Percentiles rank a stretch among this genome's conserved stretches.
Conservation (phyloP, 2,113 vertebrate genomes). For the Nothoprocta pentlandii region DNA sequence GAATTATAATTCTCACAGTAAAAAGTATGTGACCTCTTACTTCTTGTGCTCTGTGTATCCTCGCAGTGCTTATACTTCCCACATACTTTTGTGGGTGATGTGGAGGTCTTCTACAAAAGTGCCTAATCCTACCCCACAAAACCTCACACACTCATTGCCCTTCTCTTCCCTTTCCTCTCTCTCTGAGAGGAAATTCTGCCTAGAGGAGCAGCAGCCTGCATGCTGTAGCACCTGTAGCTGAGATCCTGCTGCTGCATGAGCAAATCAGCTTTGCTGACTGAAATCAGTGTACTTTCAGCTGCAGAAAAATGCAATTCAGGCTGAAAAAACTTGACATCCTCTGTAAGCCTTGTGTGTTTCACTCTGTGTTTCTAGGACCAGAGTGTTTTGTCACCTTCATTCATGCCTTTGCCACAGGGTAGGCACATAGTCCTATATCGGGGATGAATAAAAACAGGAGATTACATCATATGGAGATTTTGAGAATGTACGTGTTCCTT, state of each 20-base stretch:
- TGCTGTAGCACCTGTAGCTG: neutral
- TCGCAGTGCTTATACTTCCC: neutral
- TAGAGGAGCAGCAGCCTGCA: neutral
- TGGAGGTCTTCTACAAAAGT: neutral
- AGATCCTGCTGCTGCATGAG: neutral
- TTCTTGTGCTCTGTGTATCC: neutral
- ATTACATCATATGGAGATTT: neutral
- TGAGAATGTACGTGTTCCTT: neutral
- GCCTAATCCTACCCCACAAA: neutral
- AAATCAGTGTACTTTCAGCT: neutral
- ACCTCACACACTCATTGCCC: neutral
- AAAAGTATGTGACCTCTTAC: neutral
- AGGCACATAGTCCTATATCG: neutral
- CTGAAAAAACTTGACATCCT: neutral
- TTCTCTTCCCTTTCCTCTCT: neutral
- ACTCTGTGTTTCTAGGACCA: neutral
- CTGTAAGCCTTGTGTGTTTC: accelerated
- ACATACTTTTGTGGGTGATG: neutral
- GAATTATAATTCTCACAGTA: neutral
- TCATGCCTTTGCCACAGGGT: neutral
- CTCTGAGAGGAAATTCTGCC: neutral
- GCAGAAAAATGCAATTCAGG: neutral
- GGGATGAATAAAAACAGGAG: neutral
- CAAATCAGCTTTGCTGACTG: neutral
- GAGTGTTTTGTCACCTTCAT: neutral